phyloP scores from a whole-genome alignment of 2,113 vertebrate genomes.

The Equus przewalskii region DNA sequence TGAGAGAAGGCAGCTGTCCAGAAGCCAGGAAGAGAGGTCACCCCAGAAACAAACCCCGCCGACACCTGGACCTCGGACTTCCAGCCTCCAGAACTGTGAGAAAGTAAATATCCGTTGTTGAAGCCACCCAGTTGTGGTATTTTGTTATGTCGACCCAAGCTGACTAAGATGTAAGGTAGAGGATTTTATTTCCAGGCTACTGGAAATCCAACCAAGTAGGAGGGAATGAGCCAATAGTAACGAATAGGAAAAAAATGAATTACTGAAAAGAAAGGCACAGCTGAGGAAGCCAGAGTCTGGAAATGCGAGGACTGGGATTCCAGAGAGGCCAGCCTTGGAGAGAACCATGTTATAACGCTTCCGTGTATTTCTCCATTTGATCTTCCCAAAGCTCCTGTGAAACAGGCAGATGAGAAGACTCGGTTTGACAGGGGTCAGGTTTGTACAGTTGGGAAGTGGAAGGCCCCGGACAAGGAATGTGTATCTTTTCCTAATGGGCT shows the following conservation, averaged over 20 bases:
- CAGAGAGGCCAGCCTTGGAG: background rate
- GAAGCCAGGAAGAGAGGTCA: background rate
- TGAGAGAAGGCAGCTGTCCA: background rate
- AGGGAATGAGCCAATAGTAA: background rate
- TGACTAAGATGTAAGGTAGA: background rate
- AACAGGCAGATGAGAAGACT: background rate
- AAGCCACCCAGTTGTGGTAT: background rate
- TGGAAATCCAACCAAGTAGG: background rate
- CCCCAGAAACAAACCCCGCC: background rate
- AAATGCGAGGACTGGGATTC: background rate
- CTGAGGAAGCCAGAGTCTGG: background rate
- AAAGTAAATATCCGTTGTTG: background rate
- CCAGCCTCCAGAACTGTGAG: background rate
- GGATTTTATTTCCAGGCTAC: background rate
- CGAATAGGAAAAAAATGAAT: background rate
- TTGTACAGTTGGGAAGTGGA: background rate
- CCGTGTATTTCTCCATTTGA: background rate
- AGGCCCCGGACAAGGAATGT: background rate
- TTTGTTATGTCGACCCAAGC: background rate
- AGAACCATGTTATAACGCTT: background rate
- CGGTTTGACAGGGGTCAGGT: background rate
- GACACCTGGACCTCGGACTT: background rate
- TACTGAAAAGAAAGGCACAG: background rate
- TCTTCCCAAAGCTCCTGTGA: background rate
- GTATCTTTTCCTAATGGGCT: background rate